Base-by-base conservation (phyloP, 1,140 invertebrate species). In the Wasmannia auropunctata region DNA sequence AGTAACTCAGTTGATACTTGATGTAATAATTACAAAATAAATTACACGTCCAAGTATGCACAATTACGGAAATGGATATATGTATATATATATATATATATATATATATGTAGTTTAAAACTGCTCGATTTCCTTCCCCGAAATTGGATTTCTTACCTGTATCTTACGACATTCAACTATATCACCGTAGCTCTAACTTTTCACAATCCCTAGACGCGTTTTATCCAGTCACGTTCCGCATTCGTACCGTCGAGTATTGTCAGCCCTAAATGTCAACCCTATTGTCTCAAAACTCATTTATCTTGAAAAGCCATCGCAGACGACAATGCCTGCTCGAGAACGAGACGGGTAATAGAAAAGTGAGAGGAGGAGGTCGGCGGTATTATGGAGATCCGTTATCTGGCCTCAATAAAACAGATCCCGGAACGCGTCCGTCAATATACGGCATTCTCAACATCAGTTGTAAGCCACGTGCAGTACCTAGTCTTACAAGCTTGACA, bases 261-360 rank as follows among this genome's bases (percentile, higher is more conserved):
- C 76, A 54, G 60, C 11, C 54, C 86, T 86, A 86, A 90, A 77
- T 60, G 75, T 83, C 40, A 77, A 79, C 14, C 40, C 81, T 19
- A 90, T 90, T 90, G 88, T 90, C 88, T 88, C 81, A 51, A 83
- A 74, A 83, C 77, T 86, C 86, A 81, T 90, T 90, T 88, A 90
- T 88, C 89, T 86, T 49, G 72, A 85, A 87, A 84, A 85, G 79
- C 76, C 31, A 81, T 67, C 63, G 58, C 51, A 72, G 49, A 65
- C 70, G 79, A 90, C 87, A 88, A 88, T 86, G 31, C 63, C 80
- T 58, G 74, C 51, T 88, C 63, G 80, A 89, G 77, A 84, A 86
- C 85, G 83, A 58, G 81, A 28, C 25, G 49, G 46, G 70, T 72
- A 77, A 86, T 63, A 69, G 87, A 79, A 86, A 89, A 87, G 63